Evolutionary conservation across 2,113 vertebrate species (phyloP).

Genomic region (Chionodraco myersi): DNA sequence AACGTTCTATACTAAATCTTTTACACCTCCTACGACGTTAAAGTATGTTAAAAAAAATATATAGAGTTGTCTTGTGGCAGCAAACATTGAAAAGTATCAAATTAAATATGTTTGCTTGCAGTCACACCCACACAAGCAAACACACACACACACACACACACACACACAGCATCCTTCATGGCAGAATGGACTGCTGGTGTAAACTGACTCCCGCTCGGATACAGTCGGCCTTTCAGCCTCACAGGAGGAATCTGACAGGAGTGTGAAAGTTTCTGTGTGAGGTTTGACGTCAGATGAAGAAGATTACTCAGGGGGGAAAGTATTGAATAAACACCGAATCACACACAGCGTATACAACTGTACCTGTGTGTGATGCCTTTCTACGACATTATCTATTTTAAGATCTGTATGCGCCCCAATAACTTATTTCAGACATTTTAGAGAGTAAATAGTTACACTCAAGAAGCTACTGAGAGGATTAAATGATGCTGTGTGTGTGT

Average conservation of each 20-base stretch:
- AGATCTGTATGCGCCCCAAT: background rate
- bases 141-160: conserved; percentile 11
- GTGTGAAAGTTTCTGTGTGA: conserved; percentile 54
- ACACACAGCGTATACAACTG: conserved; percentile 5
- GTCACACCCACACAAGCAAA: background rate
- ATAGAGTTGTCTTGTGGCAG: too few species aligned
- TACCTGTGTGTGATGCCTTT: background rate
- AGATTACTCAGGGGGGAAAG: conserved; percentile 47
- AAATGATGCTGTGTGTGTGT: background rate
- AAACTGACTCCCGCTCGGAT: conserved; percentile 58
- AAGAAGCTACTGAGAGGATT: background rate
- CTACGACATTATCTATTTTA: background rate
- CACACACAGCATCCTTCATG: conserved; percentile 53
- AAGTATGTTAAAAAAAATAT: too few species aligned
- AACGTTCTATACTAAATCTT: too few species aligned
- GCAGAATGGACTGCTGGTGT: conserved; percentile 11
- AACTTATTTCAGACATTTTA: conserved; percentile 1
- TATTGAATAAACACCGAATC: conserved; percentile 24
- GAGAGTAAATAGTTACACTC: too few species aligned
- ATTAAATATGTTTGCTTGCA: background rate
- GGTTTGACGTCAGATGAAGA: conserved; percentile 56
- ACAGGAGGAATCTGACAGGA: conserved; percentile 56
- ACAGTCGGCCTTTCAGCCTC: conserved; percentile 62
- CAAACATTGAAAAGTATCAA: too few species aligned
- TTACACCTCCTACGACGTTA: too few species aligned